Evolutionary conservation across 2,888 invertebrate species (phyloP), one percentile per base, ranked within the genome.

Genomic region (Epirrhoe tristata): DNA sequence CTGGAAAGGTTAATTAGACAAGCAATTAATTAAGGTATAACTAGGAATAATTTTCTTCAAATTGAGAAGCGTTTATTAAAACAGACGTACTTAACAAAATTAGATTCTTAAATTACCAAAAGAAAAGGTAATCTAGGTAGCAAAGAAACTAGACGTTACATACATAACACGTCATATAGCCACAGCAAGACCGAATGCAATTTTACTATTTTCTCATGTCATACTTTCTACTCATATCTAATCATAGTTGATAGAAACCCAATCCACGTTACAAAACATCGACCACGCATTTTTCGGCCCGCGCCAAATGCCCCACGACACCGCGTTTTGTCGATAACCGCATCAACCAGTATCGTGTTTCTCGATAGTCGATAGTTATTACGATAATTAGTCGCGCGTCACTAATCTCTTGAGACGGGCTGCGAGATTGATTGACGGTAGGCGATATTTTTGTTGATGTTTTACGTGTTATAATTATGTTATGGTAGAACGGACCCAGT

Each of bases 391-490:
- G 77, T 86, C 84, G 83, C 74, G 77, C 89, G 84, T 83, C 81
- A 90, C 88, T 92, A 92, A 93, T 88, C 74, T 75, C 71, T 77
- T 77, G 76, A 66, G 93, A 92, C 91, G 81, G 80, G 75, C 81
- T 82, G 87, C 86, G 81, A 85, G 82, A 87, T 84, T 91, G 92
- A 93, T 86, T 88, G 93, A 86, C 92, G 77, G 81, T 70, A 78
- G 77, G 75, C 73, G 72, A 77, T 81, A 89, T 83, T 76, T 73
- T 73, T 78, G 79, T 80, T 71, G 91, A 91, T 88, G 80, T 79
- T 76, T 79, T 76, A 78, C 76, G 81, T 76, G 81, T 81, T 83
- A 87, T 85, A 87, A 88, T 85, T 83, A 85, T 81, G 81, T 67
- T 74, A 75, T 71, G 82, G 81, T 79, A 78, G 78, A 78, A 79